These are phyloP conservation scores for Macrotus californicus DNA, from an alignment of 2,113 vertebrate species.

Conservation along the genomic window DNA sequence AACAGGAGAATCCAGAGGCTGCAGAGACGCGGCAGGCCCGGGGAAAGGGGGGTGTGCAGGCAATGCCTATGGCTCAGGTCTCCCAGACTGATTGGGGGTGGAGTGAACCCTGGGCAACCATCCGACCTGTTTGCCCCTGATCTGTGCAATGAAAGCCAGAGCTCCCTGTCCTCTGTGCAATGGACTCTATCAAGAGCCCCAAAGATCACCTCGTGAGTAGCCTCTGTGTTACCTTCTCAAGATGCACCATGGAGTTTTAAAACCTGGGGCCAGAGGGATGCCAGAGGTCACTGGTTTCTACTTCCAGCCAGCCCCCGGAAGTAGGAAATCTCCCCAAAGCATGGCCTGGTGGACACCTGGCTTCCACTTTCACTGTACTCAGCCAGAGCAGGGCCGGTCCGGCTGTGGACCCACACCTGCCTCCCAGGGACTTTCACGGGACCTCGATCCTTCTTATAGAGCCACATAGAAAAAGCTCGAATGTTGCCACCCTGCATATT, in stretches of 20 bases:
- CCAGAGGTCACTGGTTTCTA: neutral
- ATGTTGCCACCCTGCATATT: accelerated
- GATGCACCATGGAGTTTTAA: neutral
- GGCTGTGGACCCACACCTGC: neutral
- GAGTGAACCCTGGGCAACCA: neutral
- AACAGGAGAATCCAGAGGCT: neutral
- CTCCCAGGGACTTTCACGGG: neutral
- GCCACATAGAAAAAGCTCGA: neutral
- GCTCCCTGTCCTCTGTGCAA: neutral
- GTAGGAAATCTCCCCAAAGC: neutral
- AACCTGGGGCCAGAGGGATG: neutral
- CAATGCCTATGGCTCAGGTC: neutral
- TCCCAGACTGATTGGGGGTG: neutral
- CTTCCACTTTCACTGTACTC: no score
- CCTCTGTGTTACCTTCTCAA: neutral
- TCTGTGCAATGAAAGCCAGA: neutral
- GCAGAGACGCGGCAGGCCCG: neutral
- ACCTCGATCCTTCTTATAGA: neutral
- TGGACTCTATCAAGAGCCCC: neutral
- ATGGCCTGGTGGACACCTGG: accelerated
- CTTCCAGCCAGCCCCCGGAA: neutral
- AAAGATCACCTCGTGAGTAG: neutral
- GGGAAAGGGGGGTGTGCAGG: no score
- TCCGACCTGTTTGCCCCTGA: neutral
- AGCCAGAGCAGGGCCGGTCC: no score